A percentile compares a stretch with the other conserved stretches of the same genome.
Evolutionary conservation across 2,113 vertebrate genomes (phyloP).

Genomic region (Prunella fulvescens): DNA sequence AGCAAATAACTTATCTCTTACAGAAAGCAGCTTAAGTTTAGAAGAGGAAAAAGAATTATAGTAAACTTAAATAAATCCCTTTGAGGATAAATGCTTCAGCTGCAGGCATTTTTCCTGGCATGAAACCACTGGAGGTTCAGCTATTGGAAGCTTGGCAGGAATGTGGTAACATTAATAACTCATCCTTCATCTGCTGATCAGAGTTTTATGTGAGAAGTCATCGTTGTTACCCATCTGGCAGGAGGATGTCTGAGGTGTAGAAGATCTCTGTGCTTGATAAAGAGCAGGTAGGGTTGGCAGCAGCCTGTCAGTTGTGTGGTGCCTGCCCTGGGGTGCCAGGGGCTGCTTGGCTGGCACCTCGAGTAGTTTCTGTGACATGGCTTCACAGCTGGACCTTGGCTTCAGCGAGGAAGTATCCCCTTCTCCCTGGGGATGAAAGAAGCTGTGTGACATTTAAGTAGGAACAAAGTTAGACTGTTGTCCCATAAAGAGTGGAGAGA

Average conservation of each 20-base stretch:
- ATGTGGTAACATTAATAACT: background rate
- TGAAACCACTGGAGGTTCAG: background rate
- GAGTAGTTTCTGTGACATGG: background rate
- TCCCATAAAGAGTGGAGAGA: background rate
- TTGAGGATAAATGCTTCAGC: slow-evolving; percentile 14
- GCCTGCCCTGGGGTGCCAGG: background rate
- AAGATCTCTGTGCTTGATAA: background rate
- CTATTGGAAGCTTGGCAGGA: slow-evolving; percentile 31
- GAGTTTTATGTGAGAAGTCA: background rate
- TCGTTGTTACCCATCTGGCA: background rate
- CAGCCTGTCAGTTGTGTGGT: rapidly evolving
- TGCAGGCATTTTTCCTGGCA: slow-evolving; percentile 14
- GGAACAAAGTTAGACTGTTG: background rate
- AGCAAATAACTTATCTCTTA: slow-evolving; percentile 28
- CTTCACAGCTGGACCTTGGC: background rate
- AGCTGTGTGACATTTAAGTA: background rate
- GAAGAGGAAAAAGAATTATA: slow-evolving; percentile 11
- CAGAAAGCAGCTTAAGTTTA: slow-evolving; percentile 39
- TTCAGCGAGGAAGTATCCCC: background rate
- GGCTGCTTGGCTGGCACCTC: background rate
- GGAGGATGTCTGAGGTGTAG: background rate
- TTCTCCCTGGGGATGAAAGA: background rate
- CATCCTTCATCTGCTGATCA: slow-evolving; percentile 22
- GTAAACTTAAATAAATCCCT: background rate
- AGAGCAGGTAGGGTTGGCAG: background rate